Evolutionary conservation across 2,113 vertebrate species (phyloP).

Genomic region (Nothobranchius furzeri): DNA sequence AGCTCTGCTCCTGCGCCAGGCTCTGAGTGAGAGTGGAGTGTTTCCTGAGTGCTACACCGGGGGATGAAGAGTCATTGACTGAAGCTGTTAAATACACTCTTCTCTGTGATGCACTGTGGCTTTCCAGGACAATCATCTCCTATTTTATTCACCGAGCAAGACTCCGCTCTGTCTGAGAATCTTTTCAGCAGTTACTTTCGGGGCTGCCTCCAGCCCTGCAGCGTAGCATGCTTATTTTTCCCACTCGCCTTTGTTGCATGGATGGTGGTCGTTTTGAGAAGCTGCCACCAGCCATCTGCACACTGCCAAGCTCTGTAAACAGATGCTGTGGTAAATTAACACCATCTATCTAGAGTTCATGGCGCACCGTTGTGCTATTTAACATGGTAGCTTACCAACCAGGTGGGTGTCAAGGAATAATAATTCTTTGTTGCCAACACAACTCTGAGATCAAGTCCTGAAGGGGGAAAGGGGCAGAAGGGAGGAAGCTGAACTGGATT

Average conservation of each 20-base stretch:
- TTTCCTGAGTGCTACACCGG: constrained; percentile 8
- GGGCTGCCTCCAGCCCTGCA: constrained; percentile 3
- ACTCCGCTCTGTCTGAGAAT: constrained; percentile 16
- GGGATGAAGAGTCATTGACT: constrained; percentile 34
- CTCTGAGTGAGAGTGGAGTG: constrained; percentile 22
- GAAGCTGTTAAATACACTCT: constrained; percentile 30
- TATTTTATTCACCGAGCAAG: constrained; percentile 21
- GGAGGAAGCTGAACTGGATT: background rate
- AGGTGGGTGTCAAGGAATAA: constrained; percentile 47
- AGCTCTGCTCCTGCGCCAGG: background rate
- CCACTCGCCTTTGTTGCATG: background rate
- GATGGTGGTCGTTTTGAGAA: constrained; percentile 16
- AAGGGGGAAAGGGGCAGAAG: constrained; percentile 10
- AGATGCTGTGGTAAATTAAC: constrained; percentile 73
- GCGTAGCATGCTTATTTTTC: background rate
- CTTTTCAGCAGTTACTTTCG: constrained; percentile 1
- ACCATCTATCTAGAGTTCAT: constrained; percentile 59
- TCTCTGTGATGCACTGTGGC: constrained; percentile 2
- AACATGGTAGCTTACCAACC: constrained; percentile 45
- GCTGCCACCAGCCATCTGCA: constrained; percentile 59
- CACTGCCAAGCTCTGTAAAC: constrained; percentile 53
- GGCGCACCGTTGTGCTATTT: constrained; percentile 30
- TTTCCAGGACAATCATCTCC: constrained; percentile 10
- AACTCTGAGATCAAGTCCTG: constrained; percentile 23
- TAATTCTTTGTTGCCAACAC: constrained; percentile 27